These are phyloP conservation scores for Patella vulgata DNA, from an alignment of 1,140 invertebrate species.

Conservation along the genomic window DNA sequence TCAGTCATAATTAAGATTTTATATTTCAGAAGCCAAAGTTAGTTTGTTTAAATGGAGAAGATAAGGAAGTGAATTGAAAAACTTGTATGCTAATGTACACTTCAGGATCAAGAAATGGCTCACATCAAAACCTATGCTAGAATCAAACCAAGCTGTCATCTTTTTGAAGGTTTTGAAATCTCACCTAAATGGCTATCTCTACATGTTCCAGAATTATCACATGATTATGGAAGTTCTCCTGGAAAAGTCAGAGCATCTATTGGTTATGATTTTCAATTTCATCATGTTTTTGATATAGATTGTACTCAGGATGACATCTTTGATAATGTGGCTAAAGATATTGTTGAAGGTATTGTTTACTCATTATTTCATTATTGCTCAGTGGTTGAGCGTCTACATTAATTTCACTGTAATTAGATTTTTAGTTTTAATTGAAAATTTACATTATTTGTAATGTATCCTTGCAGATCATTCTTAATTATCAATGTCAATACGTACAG, in stretches of 20 bases:
- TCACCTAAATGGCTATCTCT: constrained; percentile 43
- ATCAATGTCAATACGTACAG: too few relatives aligned
- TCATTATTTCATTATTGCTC: too few relatives aligned
- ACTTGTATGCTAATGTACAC: not conserved
- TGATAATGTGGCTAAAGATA: constrained; percentile 53
- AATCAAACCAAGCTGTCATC: constrained; percentile 51
- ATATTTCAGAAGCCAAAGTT: too few relatives aligned
- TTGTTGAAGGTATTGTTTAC: constrained; percentile 51
- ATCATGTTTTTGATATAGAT: constrained; percentile 50
- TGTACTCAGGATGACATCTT: constrained; percentile 58
- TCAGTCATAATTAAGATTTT: too few relatives aligned
- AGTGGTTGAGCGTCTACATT: too few relatives aligned
- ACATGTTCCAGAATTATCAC: constrained; percentile 48
- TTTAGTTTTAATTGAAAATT: not conserved
- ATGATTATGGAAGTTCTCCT: constrained; percentile 33
- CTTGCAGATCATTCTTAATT: too few relatives aligned
- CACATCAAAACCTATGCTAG: constrained; percentile 61
- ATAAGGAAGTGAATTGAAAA: too few relatives aligned
- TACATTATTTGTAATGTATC: too few relatives aligned
- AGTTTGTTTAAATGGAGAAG: too few relatives aligned
- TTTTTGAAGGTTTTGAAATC: constrained; percentile 52
- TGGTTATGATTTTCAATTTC: constrained; percentile 59
- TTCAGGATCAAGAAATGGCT: constrained; percentile 41
- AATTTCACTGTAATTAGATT: too few relatives aligned
- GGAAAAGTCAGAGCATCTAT: constrained; percentile 28